Percentiles rank a stretch among this genome's conserved stretches.
These are phyloP conservation scores for Notospermus geniculatus DNA, from an alignment of 1,140 invertebrate genomes.

Conservation along the genomic window DNA sequence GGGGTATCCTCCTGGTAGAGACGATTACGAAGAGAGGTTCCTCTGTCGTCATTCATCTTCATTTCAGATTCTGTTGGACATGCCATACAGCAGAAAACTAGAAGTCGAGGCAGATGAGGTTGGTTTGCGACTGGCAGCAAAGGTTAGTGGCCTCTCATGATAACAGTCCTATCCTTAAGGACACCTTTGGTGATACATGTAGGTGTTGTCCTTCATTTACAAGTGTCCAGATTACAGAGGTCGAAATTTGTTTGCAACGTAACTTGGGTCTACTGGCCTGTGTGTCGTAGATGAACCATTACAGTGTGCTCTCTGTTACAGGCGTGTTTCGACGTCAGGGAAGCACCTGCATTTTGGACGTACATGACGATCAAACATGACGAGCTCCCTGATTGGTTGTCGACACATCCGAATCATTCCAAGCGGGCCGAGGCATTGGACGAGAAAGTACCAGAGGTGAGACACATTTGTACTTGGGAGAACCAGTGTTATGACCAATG, in stretches of 20 bases:
- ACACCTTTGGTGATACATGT: conserved; percentile 5
- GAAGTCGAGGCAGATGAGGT: conserved; percentile 68
- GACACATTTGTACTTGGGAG: too few species aligned
- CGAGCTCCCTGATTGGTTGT: conserved; percentile 59
- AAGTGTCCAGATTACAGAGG: background rate
- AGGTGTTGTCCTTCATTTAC: background rate
- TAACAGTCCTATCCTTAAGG: too few species aligned
- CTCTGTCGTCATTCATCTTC: background rate
- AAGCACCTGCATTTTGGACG: conserved; percentile 64
- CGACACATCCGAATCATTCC: conserved; percentile 64
- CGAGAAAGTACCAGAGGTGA: conserved; percentile 55
- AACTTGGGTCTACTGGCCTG: background rate
- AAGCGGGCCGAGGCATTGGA: conserved; percentile 59
- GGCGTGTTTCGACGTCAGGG: conserved; percentile 67
- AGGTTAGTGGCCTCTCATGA: too few species aligned
- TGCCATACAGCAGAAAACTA: conserved; percentile 62
- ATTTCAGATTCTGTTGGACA: conserved; percentile 53
- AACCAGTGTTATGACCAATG: too few species aligned
- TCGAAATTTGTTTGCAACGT: background rate
- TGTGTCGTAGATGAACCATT: background rate
- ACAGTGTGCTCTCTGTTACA: conserved; percentile 33
- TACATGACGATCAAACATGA: conserved; percentile 55
- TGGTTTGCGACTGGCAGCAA: conserved; percentile 64
- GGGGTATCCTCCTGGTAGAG: too few species aligned
- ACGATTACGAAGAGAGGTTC: too few species aligned